A percentile compares a stretch with the other conserved stretches of the same genome.
These are phyloP conservation scores for Drosophila siamana DNA, from an alignment of 2,888 invertebrate species.

Conservation along the genomic window DNA sequence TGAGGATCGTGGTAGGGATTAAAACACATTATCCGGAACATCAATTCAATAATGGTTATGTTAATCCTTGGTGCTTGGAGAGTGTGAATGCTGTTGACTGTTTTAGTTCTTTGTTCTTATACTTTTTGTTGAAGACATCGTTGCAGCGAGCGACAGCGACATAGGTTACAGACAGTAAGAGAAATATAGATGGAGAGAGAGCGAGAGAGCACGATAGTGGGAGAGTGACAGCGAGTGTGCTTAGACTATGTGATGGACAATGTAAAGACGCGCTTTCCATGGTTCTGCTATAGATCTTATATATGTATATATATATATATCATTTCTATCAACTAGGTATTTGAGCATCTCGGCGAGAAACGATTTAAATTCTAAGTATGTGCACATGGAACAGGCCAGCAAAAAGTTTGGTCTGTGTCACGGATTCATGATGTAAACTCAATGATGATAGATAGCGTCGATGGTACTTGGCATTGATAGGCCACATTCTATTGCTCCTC, in stretches of 20 bases:
- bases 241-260: conserved; percentile 45
- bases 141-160: conserved; percentile 5
- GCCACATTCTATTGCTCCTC: conserved; percentile 51
- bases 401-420: conserved; percentile 18
- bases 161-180: conserved; percentile 31
- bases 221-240: conserved; percentile 19
- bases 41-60: conserved; percentile 5
- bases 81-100: conserved; percentile 14
- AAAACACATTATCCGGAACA: conserved; percentile 4
- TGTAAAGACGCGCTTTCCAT: conserved; percentile 28
- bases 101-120: conserved; percentile 1
- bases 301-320: conserved; percentile 12
- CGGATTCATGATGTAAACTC: conserved; percentile 21
- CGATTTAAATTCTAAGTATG: conserved; percentile 29
- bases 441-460: conserved; percentile 35
- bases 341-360: conserved; percentile 50
- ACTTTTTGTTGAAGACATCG: conserved; percentile 1
- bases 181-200: background rate
- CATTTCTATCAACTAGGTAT: conserved; percentile 21
- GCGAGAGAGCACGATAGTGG: conserved; percentile 13
- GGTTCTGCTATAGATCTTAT: conserved; percentile 17
- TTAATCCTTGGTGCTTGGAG: conserved; percentile 11
- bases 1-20: background rate
- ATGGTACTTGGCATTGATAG: conserved; percentile 18
- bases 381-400: conserved; percentile 14